Conservation (phyloP, 2,888 invertebrate genomes). For the Ophioninae sp. region DNA sequence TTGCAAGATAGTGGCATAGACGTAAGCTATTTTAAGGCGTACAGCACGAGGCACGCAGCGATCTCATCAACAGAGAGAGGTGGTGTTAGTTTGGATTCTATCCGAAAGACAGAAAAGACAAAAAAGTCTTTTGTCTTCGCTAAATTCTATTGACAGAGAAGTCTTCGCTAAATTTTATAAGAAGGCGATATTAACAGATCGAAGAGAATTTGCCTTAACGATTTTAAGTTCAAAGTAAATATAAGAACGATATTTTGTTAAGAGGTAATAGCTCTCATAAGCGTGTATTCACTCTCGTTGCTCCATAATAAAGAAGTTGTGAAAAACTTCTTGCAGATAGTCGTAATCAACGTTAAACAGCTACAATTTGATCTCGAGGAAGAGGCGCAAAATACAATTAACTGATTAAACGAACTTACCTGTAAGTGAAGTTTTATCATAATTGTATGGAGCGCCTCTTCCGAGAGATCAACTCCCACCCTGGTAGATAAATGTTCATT, state of each 20-base stretch:
- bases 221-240: neutral
- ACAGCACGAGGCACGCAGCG: too few relatives aligned
- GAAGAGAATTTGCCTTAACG: conserved; percentile 3
- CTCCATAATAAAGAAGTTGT: too few relatives aligned
- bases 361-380: conserved; percentile 4
- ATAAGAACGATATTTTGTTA: too few relatives aligned
- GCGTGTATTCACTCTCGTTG: too few relatives aligned
- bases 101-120: conserved; percentile 17
- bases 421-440: too few relatives aligned
- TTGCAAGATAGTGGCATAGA: too few relatives aligned
- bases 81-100: conserved; percentile 31
- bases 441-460: neutral
- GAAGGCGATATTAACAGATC: neutral
- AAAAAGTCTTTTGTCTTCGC: conserved; percentile 32
- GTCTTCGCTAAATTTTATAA: conserved; percentile 53
- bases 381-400: too few relatives aligned
- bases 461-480: neutral
- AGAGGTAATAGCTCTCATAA: too few relatives aligned
- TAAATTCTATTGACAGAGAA: conserved; percentile 49
- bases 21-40: too few relatives aligned
- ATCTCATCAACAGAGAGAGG: neutral
- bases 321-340: too few relatives aligned
- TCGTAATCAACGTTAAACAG: neutral
- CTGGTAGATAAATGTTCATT: too few relatives aligned
- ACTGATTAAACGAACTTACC: too few relatives aligned